Percentiles rank a stretch among this genome's conserved stretches.
Conservation (phyloP, 2,113 vertebrate species). For the Rostratula benghalensis region DNA sequence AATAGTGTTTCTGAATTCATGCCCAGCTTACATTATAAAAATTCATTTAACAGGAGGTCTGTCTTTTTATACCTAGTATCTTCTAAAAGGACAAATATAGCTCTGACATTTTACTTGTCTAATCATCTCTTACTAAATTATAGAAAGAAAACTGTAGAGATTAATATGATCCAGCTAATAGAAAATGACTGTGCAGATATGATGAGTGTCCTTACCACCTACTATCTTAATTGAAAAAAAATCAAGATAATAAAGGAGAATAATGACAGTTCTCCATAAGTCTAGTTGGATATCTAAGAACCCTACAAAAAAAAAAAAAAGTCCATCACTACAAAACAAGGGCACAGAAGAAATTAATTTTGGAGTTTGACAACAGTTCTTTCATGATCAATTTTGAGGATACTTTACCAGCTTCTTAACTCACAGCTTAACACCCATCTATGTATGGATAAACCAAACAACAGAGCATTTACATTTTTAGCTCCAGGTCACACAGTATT, state of each 20-base stretch:
- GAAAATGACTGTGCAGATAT: not conserved
- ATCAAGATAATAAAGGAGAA: not conserved
- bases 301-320: not conserved
- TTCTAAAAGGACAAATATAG: not conserved
- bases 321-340: not conserved
- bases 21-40: conserved; percentile 22
- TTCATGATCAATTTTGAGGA: not conserved
- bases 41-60: not conserved
- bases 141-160: not conserved
- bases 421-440: not conserved
- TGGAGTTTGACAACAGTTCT: not conserved
- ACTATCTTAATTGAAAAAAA: not conserved
- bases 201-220: not conserved
- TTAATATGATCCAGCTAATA: not conserved
- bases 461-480: not conserved
- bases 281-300: not conserved
- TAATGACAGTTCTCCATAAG: not conserved
- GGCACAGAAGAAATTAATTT: not conserved
- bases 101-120: not conserved
- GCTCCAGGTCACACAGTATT: not conserved
- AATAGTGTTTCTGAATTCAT: conserved; percentile 33
- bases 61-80: not conserved
- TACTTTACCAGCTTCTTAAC: not conserved
- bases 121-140: not conserved
- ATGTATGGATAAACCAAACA: not conserved